phyloP scores from a whole-genome alignment of 2,113 vertebrate genomes.

The Myxocyprinus asiaticus region DNA sequence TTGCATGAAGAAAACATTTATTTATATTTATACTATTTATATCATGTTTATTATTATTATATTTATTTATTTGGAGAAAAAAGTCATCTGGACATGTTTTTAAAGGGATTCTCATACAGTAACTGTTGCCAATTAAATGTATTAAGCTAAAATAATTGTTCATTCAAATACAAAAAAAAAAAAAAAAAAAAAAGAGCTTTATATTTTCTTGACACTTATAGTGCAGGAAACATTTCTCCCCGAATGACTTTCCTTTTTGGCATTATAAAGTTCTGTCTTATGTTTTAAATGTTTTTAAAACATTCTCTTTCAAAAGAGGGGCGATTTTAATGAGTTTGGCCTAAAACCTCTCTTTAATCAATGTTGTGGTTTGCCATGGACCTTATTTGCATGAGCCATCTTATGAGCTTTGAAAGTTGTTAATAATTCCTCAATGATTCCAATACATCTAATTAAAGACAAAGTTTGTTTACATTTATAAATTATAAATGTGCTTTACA shows the following conservation, averaged over 20 bases:
- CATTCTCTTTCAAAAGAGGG: background rate
- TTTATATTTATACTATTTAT: too few relatives aligned
- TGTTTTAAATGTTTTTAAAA: background rate
- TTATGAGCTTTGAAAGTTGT: constrained; percentile 50
- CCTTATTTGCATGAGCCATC: constrained; percentile 38
- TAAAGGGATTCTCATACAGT: too few relatives aligned
- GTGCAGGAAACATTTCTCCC: background rate
- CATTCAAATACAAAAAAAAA: too few relatives aligned
- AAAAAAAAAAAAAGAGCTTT: background rate
- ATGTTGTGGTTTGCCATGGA: constrained; percentile 8
- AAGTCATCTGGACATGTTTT: too few relatives aligned
- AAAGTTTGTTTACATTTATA: constrained; percentile 55
- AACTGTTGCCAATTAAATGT: too few relatives aligned
- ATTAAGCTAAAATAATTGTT: too few relatives aligned
- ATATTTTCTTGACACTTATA: background rate
- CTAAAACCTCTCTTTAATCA: constrained; percentile 22
- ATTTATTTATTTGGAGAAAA: too few relatives aligned
- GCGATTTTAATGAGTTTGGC: background rate
- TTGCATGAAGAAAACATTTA: too few relatives aligned
- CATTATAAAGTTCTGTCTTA: background rate
- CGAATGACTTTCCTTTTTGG: background rate
- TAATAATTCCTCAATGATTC: constrained; percentile 52
- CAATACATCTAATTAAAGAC: constrained; percentile 51
- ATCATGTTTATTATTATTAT: too few relatives aligned
- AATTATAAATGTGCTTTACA: constrained; percentile 51